Conservation (phyloP, 2,113 vertebrate genomes). For the Aphyosemion australe region DNA sequence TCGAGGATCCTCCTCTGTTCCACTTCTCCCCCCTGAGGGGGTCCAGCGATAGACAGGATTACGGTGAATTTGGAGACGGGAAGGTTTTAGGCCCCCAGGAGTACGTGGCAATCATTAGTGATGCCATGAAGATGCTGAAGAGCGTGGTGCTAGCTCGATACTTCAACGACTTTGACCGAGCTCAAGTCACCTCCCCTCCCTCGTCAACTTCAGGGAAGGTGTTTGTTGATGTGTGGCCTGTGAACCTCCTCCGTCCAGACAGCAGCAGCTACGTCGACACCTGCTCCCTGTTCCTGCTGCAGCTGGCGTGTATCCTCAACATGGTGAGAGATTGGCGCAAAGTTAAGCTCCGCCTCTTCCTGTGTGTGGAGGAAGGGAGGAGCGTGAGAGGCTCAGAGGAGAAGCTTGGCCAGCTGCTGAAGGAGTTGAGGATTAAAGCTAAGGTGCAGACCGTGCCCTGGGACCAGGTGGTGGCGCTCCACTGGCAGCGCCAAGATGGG, state of each 20-base stretch:
- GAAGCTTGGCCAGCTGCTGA: slow-evolving; percentile 86
- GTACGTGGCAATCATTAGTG: slow-evolving; percentile 86
- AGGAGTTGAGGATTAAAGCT: slow-evolving; percentile 87
- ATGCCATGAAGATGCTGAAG: slow-evolving; percentile 91
- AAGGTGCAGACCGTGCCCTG: slow-evolving; percentile 84
- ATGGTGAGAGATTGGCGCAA: slow-evolving; percentile 88
- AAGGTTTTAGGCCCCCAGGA: slow-evolving; percentile 81
- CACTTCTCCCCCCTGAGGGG: slow-evolving; percentile 77
- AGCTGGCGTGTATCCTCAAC: slow-evolving; percentile 89
- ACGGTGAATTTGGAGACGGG: slow-evolving; percentile 61
- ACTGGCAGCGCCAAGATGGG: slow-evolving; percentile 83
- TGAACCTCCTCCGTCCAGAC: slow-evolving; percentile 88
- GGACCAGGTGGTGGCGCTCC: slow-evolving; percentile 86
- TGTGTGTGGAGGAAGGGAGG: slow-evolving; percentile 86
- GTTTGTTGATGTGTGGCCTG: slow-evolving; percentile 88
- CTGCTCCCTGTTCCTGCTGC: slow-evolving; percentile 91
- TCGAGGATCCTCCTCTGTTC: slow-evolving; percentile 44
- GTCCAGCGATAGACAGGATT: background rate
- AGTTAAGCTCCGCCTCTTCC: slow-evolving; percentile 85
- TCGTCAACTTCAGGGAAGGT: slow-evolving; percentile 52
- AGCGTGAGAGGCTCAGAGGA: slow-evolving; percentile 82
- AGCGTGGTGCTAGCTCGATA: slow-evolving; percentile 87
- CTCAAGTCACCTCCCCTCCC: slow-evolving; percentile 55
- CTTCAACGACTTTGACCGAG: slow-evolving; percentile 82
- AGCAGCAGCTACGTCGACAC: slow-evolving; percentile 88